Conservation (phyloP, 1,140 invertebrate species). For the Cydia strobilella region DNA sequence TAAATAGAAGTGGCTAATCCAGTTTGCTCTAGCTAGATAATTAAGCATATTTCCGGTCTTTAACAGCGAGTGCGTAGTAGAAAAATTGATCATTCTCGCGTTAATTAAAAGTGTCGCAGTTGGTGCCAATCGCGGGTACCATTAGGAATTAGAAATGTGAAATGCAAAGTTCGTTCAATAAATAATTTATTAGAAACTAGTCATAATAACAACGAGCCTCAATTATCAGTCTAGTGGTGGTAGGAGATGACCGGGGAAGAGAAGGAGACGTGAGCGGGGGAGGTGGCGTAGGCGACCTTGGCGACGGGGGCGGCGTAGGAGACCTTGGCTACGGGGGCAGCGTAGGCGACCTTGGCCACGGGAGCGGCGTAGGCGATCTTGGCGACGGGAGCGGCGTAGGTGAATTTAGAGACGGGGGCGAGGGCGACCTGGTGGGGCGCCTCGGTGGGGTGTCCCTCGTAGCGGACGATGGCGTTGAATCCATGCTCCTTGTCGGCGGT, state of each 20-base stretch:
- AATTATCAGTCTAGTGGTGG: conserved; percentile 57
- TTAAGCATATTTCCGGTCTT: no score
- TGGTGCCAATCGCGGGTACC: neutral
- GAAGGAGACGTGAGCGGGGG: conserved; percentile 57
- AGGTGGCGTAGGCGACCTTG: conserved; percentile 42
- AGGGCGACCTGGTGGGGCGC: conserved; percentile 21
- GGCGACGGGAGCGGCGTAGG: conserved; percentile 34
- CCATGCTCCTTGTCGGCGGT: conserved; percentile 53
- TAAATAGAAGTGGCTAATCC: no score
- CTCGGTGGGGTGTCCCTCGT: conserved; percentile 34
- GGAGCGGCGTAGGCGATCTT: conserved; percentile 40
- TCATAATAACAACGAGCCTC: conserved; percentile 39
- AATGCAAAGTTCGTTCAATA: conserved; percentile 29
- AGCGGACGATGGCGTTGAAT: conserved; percentile 33
- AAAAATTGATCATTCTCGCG: no score
- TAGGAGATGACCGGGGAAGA: conserved; percentile 66
- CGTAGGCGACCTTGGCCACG: conserved; percentile 52
- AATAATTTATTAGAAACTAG: conserved; percentile 50
- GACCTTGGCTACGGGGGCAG: conserved; percentile 50
- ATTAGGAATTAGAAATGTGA: neutral
- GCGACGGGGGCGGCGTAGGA: conserved; percentile 50
- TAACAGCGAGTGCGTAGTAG: no score
- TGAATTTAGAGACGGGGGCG: conserved; percentile 41
- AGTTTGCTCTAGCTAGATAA: no score
- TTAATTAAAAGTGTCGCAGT: no score